Percentiles rank a stretch among this genome's conserved stretches.
These are phyloP conservation scores for Leucania comma DNA, from an alignment of 2,888 invertebrate genomes.

Conservation along the genomic window DNA sequence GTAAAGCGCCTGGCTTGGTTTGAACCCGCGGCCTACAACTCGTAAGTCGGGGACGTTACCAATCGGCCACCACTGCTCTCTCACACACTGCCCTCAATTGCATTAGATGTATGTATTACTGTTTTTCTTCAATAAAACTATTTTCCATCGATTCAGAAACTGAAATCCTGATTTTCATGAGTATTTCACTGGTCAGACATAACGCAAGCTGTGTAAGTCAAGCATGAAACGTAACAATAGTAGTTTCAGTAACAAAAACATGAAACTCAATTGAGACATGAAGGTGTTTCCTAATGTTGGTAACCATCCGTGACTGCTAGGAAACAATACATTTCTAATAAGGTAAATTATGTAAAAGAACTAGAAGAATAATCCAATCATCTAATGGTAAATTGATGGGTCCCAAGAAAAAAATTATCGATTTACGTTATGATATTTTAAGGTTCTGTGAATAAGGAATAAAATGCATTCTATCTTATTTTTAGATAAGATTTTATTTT, in stretches of 20 bases:
- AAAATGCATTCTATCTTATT: no score
- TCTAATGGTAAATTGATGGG: no score
- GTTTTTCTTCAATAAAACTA: background rate
- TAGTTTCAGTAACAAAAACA: slow-evolving; percentile 44
- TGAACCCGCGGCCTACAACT: no score
- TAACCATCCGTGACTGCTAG: slow-evolving; percentile 43
- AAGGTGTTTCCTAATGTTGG: slow-evolving; percentile 53
- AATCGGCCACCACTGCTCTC: no score
- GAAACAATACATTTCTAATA: slow-evolving; percentile 19
- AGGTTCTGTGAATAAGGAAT: no score
- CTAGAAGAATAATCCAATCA: background rate
- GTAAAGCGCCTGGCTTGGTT: no score
- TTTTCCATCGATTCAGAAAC: no score
- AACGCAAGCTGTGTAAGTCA: slow-evolving; percentile 38
- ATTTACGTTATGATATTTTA: no score
- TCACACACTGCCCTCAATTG: background rate
- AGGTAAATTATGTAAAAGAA: background rate
- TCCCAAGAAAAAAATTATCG: no score
- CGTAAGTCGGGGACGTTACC: no score
- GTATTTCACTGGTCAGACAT: slow-evolving; percentile 1
- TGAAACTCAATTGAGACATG: slow-evolving; percentile 47
- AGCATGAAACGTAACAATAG: slow-evolving; percentile 56
- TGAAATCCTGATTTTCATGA: slow-evolving; percentile 15
- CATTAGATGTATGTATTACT: background rate
- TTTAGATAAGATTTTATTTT: no score